A percentile compares a stretch with the other conserved stretches of the same genome.
phyloP scores from a whole-genome alignment of 2,113 vertebrate genomes.

The Corythoichthys intestinalis region DNA sequence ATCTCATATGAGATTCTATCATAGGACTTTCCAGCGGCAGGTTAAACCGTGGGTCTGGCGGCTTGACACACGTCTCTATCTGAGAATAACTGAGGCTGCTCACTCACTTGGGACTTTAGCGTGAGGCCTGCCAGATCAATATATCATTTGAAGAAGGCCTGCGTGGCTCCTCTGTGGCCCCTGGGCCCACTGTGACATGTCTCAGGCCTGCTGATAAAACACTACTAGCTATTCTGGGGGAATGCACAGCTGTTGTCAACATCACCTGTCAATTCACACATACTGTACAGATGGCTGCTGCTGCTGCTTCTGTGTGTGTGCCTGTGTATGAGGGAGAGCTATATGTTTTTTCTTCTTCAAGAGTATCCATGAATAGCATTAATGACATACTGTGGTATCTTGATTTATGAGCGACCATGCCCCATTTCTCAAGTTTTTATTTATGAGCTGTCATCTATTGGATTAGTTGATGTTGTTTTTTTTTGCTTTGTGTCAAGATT shows the following conservation, averaged over 20 bases:
- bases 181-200: neutral
- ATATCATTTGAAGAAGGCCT: constrained; percentile 33
- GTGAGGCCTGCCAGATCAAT: constrained; percentile 53
- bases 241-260: constrained; percentile 55
- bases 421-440: too few relatives aligned
- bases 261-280: constrained; percentile 48
- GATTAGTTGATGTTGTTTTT: too few relatives aligned
- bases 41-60: constrained; percentile 8
- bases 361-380: too few relatives aligned
- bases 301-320: constrained; percentile 14
- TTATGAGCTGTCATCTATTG: too few relatives aligned
- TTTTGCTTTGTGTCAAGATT: too few relatives aligned
- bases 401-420: too few relatives aligned
- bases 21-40: constrained; percentile 35
- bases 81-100: constrained; percentile 45
- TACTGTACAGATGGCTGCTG: constrained; percentile 11
- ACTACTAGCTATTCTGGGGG: constrained; percentile 46
- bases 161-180: constrained; percentile 14
- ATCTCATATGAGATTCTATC: constrained; percentile 34
- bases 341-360: neutral
- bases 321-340: neutral
- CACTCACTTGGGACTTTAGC: constrained; percentile 34
- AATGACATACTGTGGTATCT: too few relatives aligned
- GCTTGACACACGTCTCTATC: constrained; percentile 26
- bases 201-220: constrained; percentile 25